Evolutionary conservation across 2,797 vertebrate genomes (phyloP).

Genomic region (Xenops minutus): DNA sequence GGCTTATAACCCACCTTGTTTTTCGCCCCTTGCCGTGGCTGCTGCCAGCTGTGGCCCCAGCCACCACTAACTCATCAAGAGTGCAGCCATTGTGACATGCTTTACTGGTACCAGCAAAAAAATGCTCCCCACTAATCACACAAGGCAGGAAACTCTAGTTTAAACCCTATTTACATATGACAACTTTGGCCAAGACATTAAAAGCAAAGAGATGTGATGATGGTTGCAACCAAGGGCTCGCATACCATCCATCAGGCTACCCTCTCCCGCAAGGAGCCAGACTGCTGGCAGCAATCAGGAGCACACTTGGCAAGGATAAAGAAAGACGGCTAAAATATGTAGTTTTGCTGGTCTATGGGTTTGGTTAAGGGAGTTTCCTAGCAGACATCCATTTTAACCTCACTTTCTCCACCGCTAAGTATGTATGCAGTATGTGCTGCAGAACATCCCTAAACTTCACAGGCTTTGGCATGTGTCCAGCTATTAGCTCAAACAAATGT

Average conservation of each 20-base stretch:
- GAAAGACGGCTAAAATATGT: neutral
- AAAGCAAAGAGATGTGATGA: neutral
- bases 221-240: rapidly evolving
- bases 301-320: rapidly evolving
- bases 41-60: neutral
- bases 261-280: neutral
- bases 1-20: rapidly evolving
- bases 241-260: neutral
- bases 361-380: neutral
- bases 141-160: neutral
- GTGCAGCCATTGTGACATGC: rapidly evolving
- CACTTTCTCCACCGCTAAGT: neutral
- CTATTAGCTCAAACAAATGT: neutral
- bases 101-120: neutral
- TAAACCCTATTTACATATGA: neutral
- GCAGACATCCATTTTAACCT: neutral
- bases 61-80: neutral
- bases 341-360: neutral
- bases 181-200: neutral
- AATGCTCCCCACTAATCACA: rapidly evolving
- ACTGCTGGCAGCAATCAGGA: neutral
- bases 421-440: neutral
- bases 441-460: neutral
- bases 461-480: neutral
- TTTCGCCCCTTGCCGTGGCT: neutral